Conservation (phyloP, 2,113 vertebrate genomes). For the Pycnonotus jocosus region DNA sequence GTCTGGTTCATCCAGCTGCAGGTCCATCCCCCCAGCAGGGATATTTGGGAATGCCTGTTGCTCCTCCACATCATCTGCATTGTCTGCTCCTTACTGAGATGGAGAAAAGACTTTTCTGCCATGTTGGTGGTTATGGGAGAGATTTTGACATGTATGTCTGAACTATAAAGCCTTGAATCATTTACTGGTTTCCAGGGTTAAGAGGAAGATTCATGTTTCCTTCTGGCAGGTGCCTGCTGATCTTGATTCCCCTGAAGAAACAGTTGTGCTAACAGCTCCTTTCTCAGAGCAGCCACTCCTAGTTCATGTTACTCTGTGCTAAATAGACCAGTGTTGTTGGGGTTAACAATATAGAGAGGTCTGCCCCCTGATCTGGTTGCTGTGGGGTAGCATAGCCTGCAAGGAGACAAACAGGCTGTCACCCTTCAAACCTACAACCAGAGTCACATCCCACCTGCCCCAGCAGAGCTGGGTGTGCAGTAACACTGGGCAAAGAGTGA, state of each 20-base stretch:
- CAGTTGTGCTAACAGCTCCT: not conserved
- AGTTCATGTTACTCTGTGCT: not conserved
- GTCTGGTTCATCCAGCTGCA: not conserved
- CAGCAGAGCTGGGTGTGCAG: not conserved
- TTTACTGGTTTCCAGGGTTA: constrained; percentile 45
- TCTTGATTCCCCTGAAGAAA: constrained; percentile 20
- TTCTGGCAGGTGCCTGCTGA: constrained; percentile 12
- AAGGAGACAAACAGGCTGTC: not conserved
- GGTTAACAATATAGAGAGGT: not conserved
- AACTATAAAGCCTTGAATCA: constrained; percentile 47
- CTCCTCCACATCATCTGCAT: not conserved
- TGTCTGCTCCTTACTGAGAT: not conserved
- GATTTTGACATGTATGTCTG: not conserved
- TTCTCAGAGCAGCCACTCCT: not conserved
- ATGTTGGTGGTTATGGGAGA: not conserved
- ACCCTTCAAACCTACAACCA: not conserved
- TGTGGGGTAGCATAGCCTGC: not conserved
- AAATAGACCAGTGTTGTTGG: not conserved
- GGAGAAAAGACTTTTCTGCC: not conserved
- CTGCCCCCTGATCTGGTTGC: not conserved
- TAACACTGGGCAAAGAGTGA: not conserved
- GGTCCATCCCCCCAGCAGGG: not conserved
- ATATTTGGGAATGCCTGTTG: not conserved
- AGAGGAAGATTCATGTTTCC: constrained; percentile 53
- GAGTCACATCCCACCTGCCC: not conserved